Percentiles rank a stretch among this genome's conserved stretches.
phyloP scores from a whole-genome alignment of 2,113 vertebrate genomes.

The Larimichthys crocea region DNA sequence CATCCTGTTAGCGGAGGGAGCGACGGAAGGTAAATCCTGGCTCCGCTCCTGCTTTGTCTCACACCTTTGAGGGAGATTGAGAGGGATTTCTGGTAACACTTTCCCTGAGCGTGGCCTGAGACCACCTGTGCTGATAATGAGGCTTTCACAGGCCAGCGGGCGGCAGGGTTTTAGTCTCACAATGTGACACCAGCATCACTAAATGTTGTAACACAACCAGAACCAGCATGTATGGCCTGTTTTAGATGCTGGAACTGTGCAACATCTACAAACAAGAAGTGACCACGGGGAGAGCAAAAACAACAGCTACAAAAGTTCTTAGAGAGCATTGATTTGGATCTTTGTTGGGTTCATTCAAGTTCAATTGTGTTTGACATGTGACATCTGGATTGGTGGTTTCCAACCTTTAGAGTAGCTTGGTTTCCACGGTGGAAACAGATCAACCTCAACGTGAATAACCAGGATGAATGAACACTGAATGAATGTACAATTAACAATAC shows the following conservation, averaged over 20 bases:
- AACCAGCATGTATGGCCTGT: background rate
- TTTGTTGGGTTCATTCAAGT: background rate
- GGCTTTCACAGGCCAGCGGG: conserved; percentile 24
- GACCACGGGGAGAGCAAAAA: background rate
- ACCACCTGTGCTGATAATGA: conserved; percentile 31
- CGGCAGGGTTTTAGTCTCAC: conserved; percentile 30
- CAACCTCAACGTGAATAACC: background rate
- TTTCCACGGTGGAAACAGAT: background rate
- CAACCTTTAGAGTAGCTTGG: conserved; percentile 7
- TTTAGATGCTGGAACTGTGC: background rate
- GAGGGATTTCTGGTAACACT: conserved; percentile 50
- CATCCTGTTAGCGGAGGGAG: conserved; percentile 60
- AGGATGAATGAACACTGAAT: background rate
- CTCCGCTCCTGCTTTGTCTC: conserved; percentile 49
- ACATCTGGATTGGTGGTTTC: background rate
- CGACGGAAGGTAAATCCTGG: conserved; percentile 42
- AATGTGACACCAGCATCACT: conserved; percentile 21
- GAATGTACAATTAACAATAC: background rate
- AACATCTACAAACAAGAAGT: background rate
- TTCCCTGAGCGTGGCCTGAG: background rate
- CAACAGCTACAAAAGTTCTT: background rate
- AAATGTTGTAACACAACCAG: conserved; percentile 18
- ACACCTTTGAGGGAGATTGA: conserved; percentile 41
- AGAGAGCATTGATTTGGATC: background rate
- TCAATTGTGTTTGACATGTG: background rate